Evolutionary conservation across 2,888 invertebrate genomes (phyloP).

Genomic region (Thelaira solivaga): DNA sequence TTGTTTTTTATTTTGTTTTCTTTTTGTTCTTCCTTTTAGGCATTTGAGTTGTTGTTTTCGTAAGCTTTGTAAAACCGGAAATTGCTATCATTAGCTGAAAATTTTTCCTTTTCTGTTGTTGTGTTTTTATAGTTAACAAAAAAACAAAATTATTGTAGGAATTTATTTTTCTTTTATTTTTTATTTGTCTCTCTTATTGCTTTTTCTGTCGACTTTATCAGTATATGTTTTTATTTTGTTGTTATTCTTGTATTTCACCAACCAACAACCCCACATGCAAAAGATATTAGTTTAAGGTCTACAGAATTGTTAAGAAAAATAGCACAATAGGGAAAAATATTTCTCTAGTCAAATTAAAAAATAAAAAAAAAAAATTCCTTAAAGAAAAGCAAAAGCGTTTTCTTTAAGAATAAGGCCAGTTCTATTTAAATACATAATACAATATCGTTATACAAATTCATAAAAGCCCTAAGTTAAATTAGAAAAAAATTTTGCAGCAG

Average conservation of each 20-base stretch:
- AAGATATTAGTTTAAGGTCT: background rate
- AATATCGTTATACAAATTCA: too few species aligned
- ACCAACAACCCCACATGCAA: constrained; percentile 9
- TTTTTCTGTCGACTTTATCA: constrained; percentile 42
- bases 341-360: too few species aligned
- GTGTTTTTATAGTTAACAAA: constrained; percentile 25
- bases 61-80: constrained; percentile 50
- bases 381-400: background rate
- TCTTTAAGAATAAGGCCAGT: too few species aligned
- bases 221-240: constrained; percentile 43
- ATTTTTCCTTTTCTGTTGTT: constrained; percentile 28
- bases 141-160: constrained; percentile 20
- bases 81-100: constrained; percentile 58
- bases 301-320: background rate
- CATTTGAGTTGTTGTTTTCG: constrained; percentile 20
- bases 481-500: too few species aligned
- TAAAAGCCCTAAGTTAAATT: too few species aligned
- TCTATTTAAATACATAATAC: too few species aligned
- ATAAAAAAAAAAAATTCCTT: background rate
- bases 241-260: constrained; percentile 10
- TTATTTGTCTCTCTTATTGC: constrained; percentile 17
- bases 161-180: too few species aligned
- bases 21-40: background rate
- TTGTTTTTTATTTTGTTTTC: background rate
- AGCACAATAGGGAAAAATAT: background rate